Evolutionary conservation across 1,140 invertebrate genomes (phyloP).

Genomic region (Antheraea mylitta): DNA sequence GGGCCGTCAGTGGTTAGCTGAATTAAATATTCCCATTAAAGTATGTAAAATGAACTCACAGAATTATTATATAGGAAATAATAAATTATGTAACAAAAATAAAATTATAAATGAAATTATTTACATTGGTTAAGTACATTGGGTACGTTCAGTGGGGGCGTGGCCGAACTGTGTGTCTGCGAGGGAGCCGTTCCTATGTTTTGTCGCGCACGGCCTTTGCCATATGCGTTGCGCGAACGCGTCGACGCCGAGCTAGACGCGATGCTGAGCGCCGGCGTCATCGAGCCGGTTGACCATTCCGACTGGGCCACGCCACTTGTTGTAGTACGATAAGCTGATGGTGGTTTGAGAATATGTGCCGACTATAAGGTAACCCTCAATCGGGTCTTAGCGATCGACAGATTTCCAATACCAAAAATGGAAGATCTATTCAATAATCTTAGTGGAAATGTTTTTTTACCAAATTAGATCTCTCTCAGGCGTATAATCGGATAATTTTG

Average conservation of each 20-base stretch:
- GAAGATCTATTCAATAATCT: constrained; percentile 51
- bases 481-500: constrained; percentile 55
- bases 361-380: constrained; percentile 76
- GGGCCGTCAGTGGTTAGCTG: constrained; percentile 24
- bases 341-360: constrained; percentile 65
- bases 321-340: constrained; percentile 68
- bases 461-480: constrained; percentile 58
- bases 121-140: constrained; percentile 7
- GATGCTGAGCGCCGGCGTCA: constrained; percentile 10
- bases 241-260: constrained; percentile 28
- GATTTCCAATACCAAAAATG: constrained; percentile 44
- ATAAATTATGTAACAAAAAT: not conserved
- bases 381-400: constrained; percentile 36
- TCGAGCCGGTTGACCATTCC: constrained; percentile 45
- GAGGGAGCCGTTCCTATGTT: constrained; percentile 18
- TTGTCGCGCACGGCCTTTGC: constrained; percentile 25
- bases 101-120: constrained; percentile 4
- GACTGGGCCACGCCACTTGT: constrained; percentile 79
- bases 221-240: constrained; percentile 23
- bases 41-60: not conserved
- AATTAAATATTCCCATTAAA: constrained; percentile 17
- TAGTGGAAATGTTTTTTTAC: constrained; percentile 41
- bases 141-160: constrained; percentile 5
- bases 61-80: not conserved
- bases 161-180: constrained; percentile 11